Conservation (phyloP, 2,113 vertebrate species). For the Mobula birostris region DNA sequence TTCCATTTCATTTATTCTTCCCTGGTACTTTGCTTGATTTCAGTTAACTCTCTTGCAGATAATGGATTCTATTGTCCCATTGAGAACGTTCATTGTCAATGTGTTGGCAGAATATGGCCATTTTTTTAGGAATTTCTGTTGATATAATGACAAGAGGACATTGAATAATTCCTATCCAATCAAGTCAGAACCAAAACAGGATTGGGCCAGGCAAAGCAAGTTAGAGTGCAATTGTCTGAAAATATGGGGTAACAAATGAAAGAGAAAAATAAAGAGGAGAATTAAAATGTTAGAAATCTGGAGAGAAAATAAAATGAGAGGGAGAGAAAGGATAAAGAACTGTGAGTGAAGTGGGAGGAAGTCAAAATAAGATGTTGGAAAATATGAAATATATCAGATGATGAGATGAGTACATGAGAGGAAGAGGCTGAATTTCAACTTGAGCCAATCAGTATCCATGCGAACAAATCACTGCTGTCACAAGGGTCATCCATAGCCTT, state of each 20-base stretch:
- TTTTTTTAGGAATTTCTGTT: background rate
- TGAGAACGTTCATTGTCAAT: background rate
- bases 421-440: background rate
- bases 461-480: background rate
- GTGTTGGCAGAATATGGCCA: background rate
- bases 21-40: background rate
- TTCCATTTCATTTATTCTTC: background rate
- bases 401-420: background rate
- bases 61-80: background rate
- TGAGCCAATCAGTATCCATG: background rate
- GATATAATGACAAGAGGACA: background rate
- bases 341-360: too few species aligned
- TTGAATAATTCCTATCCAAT: too few species aligned
- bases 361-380: too few species aligned
- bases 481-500: background rate
- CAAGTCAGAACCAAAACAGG: too few species aligned
- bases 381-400: background rate
- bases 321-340: too few species aligned
- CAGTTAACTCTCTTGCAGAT: background rate
- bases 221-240: too few species aligned
- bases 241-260: background rate
- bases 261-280: background rate
- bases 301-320: background rate
- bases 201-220: too few species aligned
- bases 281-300: too few species aligned